Base-by-base conservation (phyloP, 2,113 vertebrate genomes). In the Nesoenas mayeri region DNA sequence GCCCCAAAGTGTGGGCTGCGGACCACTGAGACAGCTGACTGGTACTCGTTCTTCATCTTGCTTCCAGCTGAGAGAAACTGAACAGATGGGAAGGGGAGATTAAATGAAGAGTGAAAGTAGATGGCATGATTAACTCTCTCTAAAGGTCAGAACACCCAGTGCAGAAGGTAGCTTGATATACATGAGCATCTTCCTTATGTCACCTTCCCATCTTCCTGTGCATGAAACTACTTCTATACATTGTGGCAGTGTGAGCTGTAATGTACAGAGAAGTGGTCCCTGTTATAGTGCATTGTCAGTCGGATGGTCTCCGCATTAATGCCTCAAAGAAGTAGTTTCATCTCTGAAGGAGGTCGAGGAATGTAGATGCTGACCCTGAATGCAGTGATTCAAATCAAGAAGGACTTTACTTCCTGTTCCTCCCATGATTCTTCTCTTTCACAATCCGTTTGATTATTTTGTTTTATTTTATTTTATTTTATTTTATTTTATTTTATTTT, bases 71-170 rank as follows among this genome's bases (percentile, higher is more conserved):
- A 93, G 94, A 95, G 58, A 95, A 92, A 89, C 69, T 56, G 96
- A 97, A 97, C 96, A 97, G 93, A 96, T 95, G 91, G 94, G 79
- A 97, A 90, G 79, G 71, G 67, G 91, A 96, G 96, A 96, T 91
- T 95, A 96, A 96, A 96, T 96, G 94, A 97, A 91, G 93, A 97
- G 75, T 93, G 94, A 97, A 96, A 94, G 89, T 95, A 94, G 91
- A 95, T 66, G 72, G 91, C 88, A 91, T 95, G 95, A 96, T 97
- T 95, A 96, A 96, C 95, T 96, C 96, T 95, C 89, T 96, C 72
- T 73, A 96, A 97, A 94, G 94, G 95, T 96, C 95, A 96, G 89
- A 96, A 96, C 88, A 85, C 64, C 88, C 67, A 95, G 60, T 74
- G 79, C 89, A 96, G 93, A 96, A 96, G 87, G 75, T 66, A 88